Percentiles rank a stretch among this genome's conserved stretches.
These are phyloP conservation scores for Nasonia vitripennis DNA, from an alignment of 1,140 invertebrate species.

Conservation along the genomic window DNA sequence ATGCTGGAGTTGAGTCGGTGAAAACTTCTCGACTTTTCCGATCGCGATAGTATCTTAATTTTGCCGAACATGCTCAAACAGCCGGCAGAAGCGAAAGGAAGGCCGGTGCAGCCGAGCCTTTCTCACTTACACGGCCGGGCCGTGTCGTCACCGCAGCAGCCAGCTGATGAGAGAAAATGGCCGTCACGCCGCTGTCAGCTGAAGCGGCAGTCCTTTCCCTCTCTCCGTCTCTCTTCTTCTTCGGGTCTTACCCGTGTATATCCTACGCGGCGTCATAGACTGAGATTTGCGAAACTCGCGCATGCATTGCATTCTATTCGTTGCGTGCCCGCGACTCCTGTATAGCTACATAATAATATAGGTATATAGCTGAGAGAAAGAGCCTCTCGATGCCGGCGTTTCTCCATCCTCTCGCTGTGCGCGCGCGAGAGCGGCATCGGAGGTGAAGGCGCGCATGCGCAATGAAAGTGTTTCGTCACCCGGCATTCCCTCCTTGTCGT, in stretches of 20 bases:
- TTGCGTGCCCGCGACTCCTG: not conserved
- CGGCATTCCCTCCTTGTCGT: not conserved
- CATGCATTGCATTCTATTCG: not conserved
- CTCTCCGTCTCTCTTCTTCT: not conserved
- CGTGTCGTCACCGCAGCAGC: conserved; percentile 57
- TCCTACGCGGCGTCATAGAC: not conserved
- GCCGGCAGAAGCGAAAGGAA: conserved; percentile 4
- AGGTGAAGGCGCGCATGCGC: not conserved
- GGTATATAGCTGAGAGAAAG: not conserved
- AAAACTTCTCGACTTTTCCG: not conserved
- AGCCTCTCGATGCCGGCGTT: not conserved
- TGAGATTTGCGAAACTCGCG: not conserved
- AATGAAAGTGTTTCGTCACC: conserved; percentile 3
- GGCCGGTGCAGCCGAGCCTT: conserved; percentile 32
- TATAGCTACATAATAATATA: not conserved
- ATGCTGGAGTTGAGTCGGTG: too few relatives aligned
- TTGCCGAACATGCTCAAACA: too few relatives aligned
- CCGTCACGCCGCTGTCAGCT: conserved; percentile 57
- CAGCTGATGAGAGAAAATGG: conserved; percentile 61
- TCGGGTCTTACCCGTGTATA: not conserved
- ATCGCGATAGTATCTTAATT: not conserved
- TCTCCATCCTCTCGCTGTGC: not conserved
- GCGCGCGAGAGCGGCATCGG: not conserved
- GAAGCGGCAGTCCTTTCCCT: conserved; percentile 25
- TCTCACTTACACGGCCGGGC: conserved; percentile 37